A percentile compares a stretch with the other conserved stretches of the same genome.
Evolutionary conservation across 2,888 invertebrate species (phyloP).

Genomic region (Folsomia candida): DNA sequence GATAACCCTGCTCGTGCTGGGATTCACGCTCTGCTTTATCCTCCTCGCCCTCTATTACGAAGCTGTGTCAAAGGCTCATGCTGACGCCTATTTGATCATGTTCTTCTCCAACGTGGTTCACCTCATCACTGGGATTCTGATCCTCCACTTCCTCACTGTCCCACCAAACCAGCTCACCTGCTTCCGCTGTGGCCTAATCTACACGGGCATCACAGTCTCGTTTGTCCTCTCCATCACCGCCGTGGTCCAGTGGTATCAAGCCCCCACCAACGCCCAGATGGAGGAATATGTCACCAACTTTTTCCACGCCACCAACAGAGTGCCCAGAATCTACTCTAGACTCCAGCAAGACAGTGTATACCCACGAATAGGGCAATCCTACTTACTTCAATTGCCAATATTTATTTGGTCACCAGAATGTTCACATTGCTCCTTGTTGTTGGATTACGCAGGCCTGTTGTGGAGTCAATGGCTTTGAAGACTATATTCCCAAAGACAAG

Average conservation of each 20-base stretch:
- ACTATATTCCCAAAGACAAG: background rate
- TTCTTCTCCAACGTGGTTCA: slow-evolving; percentile 8
- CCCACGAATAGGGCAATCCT: background rate
- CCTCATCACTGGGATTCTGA: slow-evolving; percentile 16
- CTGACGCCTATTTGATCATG: slow-evolving; percentile 14
- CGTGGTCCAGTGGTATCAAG: background rate
- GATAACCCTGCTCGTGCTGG: slow-evolving; percentile 4
- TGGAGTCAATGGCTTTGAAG: background rate
- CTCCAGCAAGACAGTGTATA: background rate
- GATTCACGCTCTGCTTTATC: slow-evolving; percentile 5
- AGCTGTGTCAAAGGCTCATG: slow-evolving; percentile 8
- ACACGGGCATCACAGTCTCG: background rate
- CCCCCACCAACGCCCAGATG: background rate
- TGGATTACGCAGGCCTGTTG: background rate
- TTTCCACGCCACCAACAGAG: background rate
- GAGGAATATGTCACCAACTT: background rate
- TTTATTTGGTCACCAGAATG: no score
- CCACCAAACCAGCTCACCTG: background rate
- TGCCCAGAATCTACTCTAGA: background rate
- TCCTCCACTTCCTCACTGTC: slow-evolving; percentile 29
- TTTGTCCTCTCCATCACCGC: background rate
- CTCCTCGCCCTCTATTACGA: slow-evolving; percentile 17
- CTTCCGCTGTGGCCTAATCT: background rate
- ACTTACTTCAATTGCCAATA: background rate
- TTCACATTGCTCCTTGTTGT: background rate